Evolutionary conservation across 2,797 vertebrate species (phyloP).

Genomic region (Sebastes ruberrimus): DNA sequence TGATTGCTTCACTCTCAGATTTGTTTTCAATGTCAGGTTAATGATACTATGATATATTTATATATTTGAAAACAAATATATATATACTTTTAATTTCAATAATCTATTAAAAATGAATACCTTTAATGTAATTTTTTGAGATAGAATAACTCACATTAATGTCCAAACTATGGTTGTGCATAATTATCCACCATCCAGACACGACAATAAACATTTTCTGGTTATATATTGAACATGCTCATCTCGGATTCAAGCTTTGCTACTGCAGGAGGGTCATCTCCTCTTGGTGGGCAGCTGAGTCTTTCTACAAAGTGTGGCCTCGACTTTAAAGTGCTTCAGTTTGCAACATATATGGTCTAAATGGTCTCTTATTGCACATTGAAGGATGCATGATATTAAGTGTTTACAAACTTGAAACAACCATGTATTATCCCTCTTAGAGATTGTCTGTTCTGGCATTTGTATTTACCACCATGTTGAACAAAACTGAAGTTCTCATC

Average conservation of each 20-base stretch:
- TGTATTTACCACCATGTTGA: conserved; percentile 73
- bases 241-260: conserved; percentile 58
- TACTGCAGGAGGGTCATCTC: conserved; percentile 54
- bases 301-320: conserved; percentile 67
- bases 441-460: conserved; percentile 71
- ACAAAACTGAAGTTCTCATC: conserved; percentile 58
- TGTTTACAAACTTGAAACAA: conserved; percentile 85
- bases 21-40: conserved; percentile 87
- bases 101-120: conserved; percentile 85
- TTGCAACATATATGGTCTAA: conserved; percentile 77
- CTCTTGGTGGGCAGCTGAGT: conserved; percentile 46
- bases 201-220: conserved; percentile 67
- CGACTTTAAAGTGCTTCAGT: conserved; percentile 72
- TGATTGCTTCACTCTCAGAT: conserved; percentile 88
- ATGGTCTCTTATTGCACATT: conserved; percentile 80
- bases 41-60: conserved; percentile 89
- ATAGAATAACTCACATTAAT: conserved; percentile 73
- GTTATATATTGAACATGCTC: conserved; percentile 57
- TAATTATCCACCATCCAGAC: conserved; percentile 82
- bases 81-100: conserved; percentile 87
- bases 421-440: conserved; percentile 75
- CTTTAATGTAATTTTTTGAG: conserved; percentile 85
- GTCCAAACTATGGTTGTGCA: conserved; percentile 83
- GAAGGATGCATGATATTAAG: conserved; percentile 84
- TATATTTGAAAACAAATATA: conserved; percentile 84